Evolutionary conservation across 2,113 vertebrate genomes (phyloP).

Genomic region (Cromileptes altivelis): DNA sequence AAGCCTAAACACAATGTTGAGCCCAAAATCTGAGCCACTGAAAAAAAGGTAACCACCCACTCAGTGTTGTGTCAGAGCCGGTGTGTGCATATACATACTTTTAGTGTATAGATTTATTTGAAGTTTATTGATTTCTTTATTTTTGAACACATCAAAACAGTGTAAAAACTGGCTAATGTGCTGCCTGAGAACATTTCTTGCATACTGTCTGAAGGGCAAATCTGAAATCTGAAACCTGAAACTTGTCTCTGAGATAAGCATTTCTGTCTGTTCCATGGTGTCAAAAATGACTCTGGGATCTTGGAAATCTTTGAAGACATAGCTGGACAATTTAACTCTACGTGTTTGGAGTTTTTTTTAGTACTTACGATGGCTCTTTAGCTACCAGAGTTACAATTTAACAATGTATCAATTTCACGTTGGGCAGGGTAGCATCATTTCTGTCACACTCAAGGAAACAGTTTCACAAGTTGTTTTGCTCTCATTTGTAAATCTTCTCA

Average conservation of each 20-base stretch:
- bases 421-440: neutral
- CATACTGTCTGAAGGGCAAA: constrained; percentile 13
- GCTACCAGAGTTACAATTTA: neutral
- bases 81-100: neutral
- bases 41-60: neutral
- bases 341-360: neutral
- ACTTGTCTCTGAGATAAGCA: neutral
- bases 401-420: neutral
- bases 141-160: neutral
- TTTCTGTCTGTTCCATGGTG: constrained; percentile 7
- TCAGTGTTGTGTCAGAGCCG: neutral
- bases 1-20: neutral
- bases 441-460: neutral
- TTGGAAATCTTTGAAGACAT: neutral
- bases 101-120: neutral
- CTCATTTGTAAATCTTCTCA: constrained; percentile 15
- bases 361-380: neutral
- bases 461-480: neutral
- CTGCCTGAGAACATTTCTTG: neutral
- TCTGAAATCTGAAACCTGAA: constrained; percentile 13
- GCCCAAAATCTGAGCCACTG: constrained; percentile 6
- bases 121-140: neutral
- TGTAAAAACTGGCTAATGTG: neutral
- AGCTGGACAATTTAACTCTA: neutral
- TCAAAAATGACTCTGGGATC: neutral